Evolutionary conservation across 2,797 vertebrate species (phyloP), one percentile per base, ranked within the genome.

Genomic region (Malacoraja senta): DNA sequence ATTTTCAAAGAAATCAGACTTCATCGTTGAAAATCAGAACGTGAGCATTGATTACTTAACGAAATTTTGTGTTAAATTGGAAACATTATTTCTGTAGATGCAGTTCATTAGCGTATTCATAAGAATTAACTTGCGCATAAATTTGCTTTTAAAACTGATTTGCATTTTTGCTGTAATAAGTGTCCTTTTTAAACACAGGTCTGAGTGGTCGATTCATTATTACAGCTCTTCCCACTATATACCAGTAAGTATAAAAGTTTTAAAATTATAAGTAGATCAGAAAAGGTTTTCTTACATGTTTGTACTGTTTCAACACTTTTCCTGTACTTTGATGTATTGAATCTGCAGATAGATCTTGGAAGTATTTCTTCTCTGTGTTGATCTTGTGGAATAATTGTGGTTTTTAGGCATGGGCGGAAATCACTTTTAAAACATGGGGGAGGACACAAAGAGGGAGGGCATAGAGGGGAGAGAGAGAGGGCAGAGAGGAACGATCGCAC

Each of bases 181-280:
- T 10, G 29, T 76, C 1, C 10, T 71, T 81, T 68, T 84, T 93
- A 8, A 29, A 80, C 65, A 0, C 94, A 99, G 99, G 98, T 93
- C 94, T 99, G 94, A 99, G 98, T 38, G 98, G 99, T 1, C 96
- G 98, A 93, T 99, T 99, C 95, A 96, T 99, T 95, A 99, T 99
- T 94, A 99, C 98, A 29, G 98, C 99, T 15, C 98, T 99, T 95
- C 99, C 99, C 74, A 98, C 98, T 24, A 98, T 99, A 94, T 99
- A 99, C 94, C 99, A 99, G 98, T 99, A 96, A 98, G 98, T 98
- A 94, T 80, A 24, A 26, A 38, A 6, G 13, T 3, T 35, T 91
- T 38, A 3, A 53, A 53, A 8, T n/a, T 93, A 32, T 19, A 65
- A 77, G 17, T 78, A 26, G 29, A 1, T 80, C 29, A n/a, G 32